Base-by-base conservation (phyloP, 2,797 vertebrate species). In the Gymnopithys bicolor region DNA sequence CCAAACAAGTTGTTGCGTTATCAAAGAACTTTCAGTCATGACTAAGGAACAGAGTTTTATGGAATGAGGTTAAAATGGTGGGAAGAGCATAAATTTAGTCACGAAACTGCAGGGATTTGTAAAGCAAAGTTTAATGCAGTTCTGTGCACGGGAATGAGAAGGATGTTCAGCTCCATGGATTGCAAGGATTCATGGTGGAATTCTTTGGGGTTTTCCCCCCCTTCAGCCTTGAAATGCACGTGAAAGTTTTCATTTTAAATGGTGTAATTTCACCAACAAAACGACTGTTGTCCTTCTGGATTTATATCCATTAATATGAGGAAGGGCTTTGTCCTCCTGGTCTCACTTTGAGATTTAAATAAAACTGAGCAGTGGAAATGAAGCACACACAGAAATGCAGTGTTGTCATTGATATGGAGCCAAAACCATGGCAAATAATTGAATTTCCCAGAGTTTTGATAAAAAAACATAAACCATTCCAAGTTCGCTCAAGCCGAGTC, bases 401-500 rank as follows among this genome's bases (percentile, higher is more conserved):
- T 63, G 60, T 79, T 94, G 41, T 78, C 4, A 18, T 86, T 94
- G 89, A 69, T 46, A 17, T 7, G 0, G 27, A 62, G 84, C 76
- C 82, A 94, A 92, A 93, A 2, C 64, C 58, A 74, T 49, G 91
- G 32, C n/a, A 95, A 90, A 93, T 74, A 95, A 87, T 77, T 93
- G 30, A 86, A 90, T 95, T 95, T 92, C 68, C 84, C 45, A 73
- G 39, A 45, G 59, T 96, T 95, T 78, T 90, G 62, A 91, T 89
- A 32, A 70, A 80, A 84, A 66, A 56, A 48, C 17, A 62, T 16
- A 45, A 71, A 74, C 1, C 0, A 7, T 46, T 90, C 39, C 88
- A 87, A 79, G 59, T 69, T 87, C 1, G 0, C 56, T 85, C 48
- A 63, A 75, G 25, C 13, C 3, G 48, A 95, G 19, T 58, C 69